Conservation (phyloP, 2,888 invertebrate genomes). For the Cataglyphis livida region DNA sequence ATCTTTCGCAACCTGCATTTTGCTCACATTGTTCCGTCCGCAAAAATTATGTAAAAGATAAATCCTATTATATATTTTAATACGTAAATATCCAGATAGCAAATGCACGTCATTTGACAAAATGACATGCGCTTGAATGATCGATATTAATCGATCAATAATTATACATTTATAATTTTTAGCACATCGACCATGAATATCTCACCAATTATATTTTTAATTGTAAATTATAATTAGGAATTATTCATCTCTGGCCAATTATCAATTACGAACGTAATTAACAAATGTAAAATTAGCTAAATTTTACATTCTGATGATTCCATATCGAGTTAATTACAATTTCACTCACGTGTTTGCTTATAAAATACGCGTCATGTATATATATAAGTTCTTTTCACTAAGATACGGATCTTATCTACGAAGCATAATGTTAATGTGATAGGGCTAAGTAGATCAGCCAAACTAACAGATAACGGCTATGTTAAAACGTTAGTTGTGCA, state of each 20-base stretch:
- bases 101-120: no score
- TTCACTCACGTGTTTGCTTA: not conserved
- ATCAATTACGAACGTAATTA: slow-evolving; percentile 17
- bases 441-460: not conserved
- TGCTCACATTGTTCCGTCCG: slow-evolving; percentile 24
- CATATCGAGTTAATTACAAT: slow-evolving; percentile 11
- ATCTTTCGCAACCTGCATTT: slow-evolving; percentile 8
- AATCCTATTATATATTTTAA: not conserved
- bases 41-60: not conserved
- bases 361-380: not conserved
- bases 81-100: not conserved
- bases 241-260: slow-evolving; percentile 11
- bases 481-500: slow-evolving; percentile 6
- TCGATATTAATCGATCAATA: slow-evolving; percentile 30
- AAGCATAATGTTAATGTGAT: not conserved
- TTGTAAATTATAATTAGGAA: slow-evolving; percentile 12
- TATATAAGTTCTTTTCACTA: not conserved
- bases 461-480: slow-evolving; percentile 9
- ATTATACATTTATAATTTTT: slow-evolving; percentile 20
- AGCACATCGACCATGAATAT: not conserved
- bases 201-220: slow-evolving; percentile 3
- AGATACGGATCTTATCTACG: not conserved
- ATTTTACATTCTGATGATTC: slow-evolving; percentile 22
- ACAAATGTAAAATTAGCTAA: slow-evolving; percentile 26
- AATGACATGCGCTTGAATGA: not conserved